Evolutionary conservation across 2,113 vertebrate genomes (phyloP), one percentile per base, ranked within the genome.

Genomic region (Ailurus styani): DNA sequence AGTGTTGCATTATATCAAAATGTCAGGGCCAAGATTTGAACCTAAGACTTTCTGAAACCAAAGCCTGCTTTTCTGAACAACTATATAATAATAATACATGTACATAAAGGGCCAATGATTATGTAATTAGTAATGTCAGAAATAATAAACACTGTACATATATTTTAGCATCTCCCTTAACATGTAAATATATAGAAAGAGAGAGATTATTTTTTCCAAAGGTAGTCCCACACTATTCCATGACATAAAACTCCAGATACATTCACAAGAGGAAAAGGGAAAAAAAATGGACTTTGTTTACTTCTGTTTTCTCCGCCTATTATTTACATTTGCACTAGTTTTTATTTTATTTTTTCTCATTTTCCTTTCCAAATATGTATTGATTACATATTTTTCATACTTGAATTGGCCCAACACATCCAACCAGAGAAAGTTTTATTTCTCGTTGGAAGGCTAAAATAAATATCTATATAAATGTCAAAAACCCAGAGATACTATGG

Each of bases 381-480:
- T 40, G 42, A 60, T 66, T 40, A 18, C 6, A 52, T 70, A 84
- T 93, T 40, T 90, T 87, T 84, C 17, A 60, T 90, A 77, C 40
- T 77, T 93, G 45, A 83, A 37, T 87, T 83, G 23, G 15, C 27
- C 73, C 34, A 90, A 72, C 4, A 87, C 13, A 93, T 78, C 29
- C 60, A 78, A 73, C 20, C 57, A 40, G 34, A 81, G 15, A 88
- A 94, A 52, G 64, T 60, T 86, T 91, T 57, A 64, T 86, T 93
- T 96, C 31, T 73, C 57, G 37, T 50, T 95, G 54, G 37, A 91
- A 93, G 55, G 77, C 52, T 91, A 66, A 95, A 86, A 79, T 72
- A 93, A 81, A 70, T 95, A 66, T 47, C 68, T 84, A 37, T 75
- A 45, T 84, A 81, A 27, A 87, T 87, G 18, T 77, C 73, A 77